Conservation (phyloP, 2,888 invertebrate species). For the Dicycla oo region DNA sequence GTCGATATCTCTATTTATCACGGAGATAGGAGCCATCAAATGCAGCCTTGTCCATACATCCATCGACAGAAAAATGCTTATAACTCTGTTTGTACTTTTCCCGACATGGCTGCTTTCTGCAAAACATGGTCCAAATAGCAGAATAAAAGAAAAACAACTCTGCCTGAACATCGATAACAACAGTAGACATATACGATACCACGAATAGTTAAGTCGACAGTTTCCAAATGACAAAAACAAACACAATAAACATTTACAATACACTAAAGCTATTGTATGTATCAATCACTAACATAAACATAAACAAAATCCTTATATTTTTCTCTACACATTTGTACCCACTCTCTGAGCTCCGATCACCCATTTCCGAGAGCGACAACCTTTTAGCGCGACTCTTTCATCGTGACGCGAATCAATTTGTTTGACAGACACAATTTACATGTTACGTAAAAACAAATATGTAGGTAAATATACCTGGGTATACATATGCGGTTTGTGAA, state of each 20-base stretch:
- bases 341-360: slow-evolving; percentile 49
- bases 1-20: too few species aligned
- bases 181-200: not conserved
- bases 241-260: not conserved
- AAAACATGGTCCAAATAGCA: too few species aligned
- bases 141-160: not conserved
- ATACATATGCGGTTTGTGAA: not conserved
- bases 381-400: slow-evolving; percentile 61
- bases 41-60: too few species aligned
- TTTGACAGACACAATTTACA: slow-evolving; percentile 63
- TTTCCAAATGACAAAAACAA: not conserved
- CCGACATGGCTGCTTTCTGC: too few species aligned
- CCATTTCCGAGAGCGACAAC: slow-evolving; percentile 63
- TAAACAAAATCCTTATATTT: slow-evolving; percentile 30
- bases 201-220: not conserved
- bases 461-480: not conserved
- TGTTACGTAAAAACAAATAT: slow-evolving; percentile 41
- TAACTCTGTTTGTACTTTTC: too few species aligned
- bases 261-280: not conserved
- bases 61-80: too few species aligned
- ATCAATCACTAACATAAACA: slow-evolving; percentile 8
- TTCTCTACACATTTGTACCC: slow-evolving; percentile 9
- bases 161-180: not conserved
- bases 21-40: too few species aligned
- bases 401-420: slow-evolving; percentile 61